These are phyloP conservation scores for Brachirus orientalis DNA, from an alignment of 2,113 vertebrate genomes.

Conservation along the genomic window DNA sequence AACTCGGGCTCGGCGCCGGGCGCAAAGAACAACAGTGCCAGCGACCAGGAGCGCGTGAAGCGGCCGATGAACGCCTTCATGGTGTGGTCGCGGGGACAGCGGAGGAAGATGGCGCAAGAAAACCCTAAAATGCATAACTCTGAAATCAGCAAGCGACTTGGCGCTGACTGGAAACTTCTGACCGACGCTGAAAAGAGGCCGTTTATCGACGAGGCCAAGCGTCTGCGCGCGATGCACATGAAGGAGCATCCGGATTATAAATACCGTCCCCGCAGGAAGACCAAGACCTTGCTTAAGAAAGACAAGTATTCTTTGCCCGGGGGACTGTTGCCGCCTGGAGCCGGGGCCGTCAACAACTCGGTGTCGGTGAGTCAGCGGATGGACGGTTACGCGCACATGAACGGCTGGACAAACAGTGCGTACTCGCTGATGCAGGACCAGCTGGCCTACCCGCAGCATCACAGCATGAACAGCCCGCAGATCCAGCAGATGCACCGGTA, in stretches of 20 bases:
- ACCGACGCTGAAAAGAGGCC: slow-evolving; percentile 96
- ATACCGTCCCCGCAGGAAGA: slow-evolving; percentile 98
- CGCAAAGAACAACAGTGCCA: slow-evolving; percentile 75
- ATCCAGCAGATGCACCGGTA: slow-evolving; percentile 98
- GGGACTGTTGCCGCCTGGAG: slow-evolving; percentile 88
- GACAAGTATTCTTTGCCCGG: slow-evolving; percentile 97
- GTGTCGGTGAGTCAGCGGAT: slow-evolving; percentile 94
- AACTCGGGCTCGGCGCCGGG: slow-evolving; percentile 82
- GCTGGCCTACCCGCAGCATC: slow-evolving; percentile 93
- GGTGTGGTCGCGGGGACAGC: slow-evolving; percentile 97
- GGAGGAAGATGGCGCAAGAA: slow-evolving; percentile 98
- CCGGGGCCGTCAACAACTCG: slow-evolving; percentile 85
- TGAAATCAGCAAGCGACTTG: slow-evolving; percentile 97
- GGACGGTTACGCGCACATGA: slow-evolving; percentile 96
- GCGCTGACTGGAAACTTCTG: slow-evolving; percentile 98
- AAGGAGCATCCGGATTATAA: slow-evolving; percentile 99
- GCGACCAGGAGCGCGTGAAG: slow-evolving; percentile 95
- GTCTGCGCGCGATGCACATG: slow-evolving; percentile 97
- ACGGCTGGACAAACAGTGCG: slow-evolving; percentile 97
- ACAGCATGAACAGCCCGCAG: slow-evolving; percentile 92
- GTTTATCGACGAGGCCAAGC: slow-evolving; percentile 98
- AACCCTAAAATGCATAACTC: slow-evolving; percentile 99
- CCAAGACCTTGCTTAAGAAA: slow-evolving; percentile 98
- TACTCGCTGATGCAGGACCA: slow-evolving; percentile 98
- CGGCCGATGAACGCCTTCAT: slow-evolving; percentile 99